phyloP scores from a whole-genome alignment of 2,113 vertebrate genomes.

The Melanotaenia duboulayi region DNA sequence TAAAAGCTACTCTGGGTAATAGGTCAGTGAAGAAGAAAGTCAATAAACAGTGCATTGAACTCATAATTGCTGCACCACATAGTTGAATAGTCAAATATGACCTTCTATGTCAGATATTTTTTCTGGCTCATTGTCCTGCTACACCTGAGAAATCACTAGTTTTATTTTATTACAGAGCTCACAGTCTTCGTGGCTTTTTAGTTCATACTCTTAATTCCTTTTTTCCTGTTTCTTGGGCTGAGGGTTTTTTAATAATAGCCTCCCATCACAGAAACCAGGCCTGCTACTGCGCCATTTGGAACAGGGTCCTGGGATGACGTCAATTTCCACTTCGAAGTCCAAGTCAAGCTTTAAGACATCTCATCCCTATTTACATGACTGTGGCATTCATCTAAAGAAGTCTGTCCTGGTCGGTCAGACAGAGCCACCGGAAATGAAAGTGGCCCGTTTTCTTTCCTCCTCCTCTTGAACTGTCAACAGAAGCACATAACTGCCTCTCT shows the following conservation, averaged over 20 bases:
- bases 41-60: too few species aligned
- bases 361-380: slow-evolving; percentile 67
- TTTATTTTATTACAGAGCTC: slow-evolving; percentile 1
- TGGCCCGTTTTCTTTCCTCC: slow-evolving; percentile 14
- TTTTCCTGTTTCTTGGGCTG: slow-evolving; percentile 47
- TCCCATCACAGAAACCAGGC: slow-evolving; percentile 44
- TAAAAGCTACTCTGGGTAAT: not conserved
- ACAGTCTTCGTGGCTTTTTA: slow-evolving; percentile 17
- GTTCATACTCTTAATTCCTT: not conserved
- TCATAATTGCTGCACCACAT: not conserved
- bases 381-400: slow-evolving; percentile 64
- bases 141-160: too few species aligned
- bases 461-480: slow-evolving; percentile 39
- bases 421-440: slow-evolving; percentile 52
- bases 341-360: slow-evolving; percentile 58
- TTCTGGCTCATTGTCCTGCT: too few species aligned
- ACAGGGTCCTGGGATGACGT: slow-evolving; percentile 61
- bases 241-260: slow-evolving; percentile 67
- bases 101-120: not conserved
- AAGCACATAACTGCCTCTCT: slow-evolving; percentile 41
- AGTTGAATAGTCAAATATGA: not conserved
- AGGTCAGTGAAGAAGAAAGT: not conserved
- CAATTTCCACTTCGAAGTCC: slow-evolving; percentile 78
- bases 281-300: slow-evolving; percentile 49
- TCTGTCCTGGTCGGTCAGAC: slow-evolving; percentile 27